Conservation (phyloP, 2,888 invertebrate species). For the Margaritifera margaritifera region DNA sequence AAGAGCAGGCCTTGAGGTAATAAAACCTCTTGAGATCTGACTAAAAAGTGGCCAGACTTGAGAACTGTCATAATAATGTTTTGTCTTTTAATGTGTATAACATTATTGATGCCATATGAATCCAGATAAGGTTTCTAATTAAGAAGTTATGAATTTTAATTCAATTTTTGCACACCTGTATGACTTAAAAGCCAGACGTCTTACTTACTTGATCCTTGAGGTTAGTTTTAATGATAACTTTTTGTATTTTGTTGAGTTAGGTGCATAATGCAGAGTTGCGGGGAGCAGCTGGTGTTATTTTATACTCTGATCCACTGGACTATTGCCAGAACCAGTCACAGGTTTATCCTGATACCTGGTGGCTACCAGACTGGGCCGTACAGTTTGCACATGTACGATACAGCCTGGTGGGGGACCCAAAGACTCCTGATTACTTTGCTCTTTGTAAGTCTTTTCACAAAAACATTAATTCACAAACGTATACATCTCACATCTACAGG, state of each 20-base stretch:
- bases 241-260: conserved; percentile 23
- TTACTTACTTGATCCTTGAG: background rate
- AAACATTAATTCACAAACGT: too few species aligned
- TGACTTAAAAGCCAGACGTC: background rate
- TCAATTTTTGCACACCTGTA: too few species aligned
- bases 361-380: conserved; percentile 59
- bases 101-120: too few species aligned
- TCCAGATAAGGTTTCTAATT: too few species aligned
- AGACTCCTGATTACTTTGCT: conserved; percentile 73
- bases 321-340: conserved; percentile 53
- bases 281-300: conserved; percentile 65
- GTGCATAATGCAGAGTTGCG: conserved; percentile 58
- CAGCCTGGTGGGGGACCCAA: conserved; percentile 73
- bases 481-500: too few species aligned
- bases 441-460: conserved; percentile 39
- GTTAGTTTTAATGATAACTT: background rate
- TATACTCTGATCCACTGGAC: conserved; percentile 68
- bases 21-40: too few species aligned
- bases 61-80: too few species aligned
- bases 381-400: conserved; percentile 63
- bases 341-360: conserved; percentile 53
- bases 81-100: too few species aligned
- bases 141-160: too few species aligned
- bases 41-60: too few species aligned
- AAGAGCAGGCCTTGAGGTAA: too few species aligned